phyloP scores from a whole-genome alignment of 2,113 vertebrate species.

The Petromus typicus region DNA sequence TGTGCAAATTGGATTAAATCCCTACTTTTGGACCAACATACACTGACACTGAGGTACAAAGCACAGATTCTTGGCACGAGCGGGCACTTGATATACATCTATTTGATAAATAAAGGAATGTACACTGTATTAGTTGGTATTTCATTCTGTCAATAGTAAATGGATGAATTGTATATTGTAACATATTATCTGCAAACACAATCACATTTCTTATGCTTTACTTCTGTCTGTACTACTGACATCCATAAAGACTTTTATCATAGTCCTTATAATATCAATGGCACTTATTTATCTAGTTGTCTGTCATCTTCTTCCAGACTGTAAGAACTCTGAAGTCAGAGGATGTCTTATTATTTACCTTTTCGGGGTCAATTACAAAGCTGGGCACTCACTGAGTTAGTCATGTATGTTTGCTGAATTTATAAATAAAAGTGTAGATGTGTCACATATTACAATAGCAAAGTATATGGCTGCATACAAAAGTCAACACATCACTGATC shows the following conservation, averaged over 20 bases:
- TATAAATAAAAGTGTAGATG: neutral
- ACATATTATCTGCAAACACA: neutral
- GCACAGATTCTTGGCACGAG: neutral
- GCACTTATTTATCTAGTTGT: neutral
- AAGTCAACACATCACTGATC: slow-evolving; percentile 9
- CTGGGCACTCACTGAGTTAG: neutral
- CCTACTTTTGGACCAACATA: neutral
- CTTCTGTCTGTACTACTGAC: neutral
- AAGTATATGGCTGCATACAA: neutral
- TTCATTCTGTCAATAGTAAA: slow-evolving; percentile 39
- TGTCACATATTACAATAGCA: neutral
- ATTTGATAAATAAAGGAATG: neutral
- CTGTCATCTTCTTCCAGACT: neutral
- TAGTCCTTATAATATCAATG: neutral
- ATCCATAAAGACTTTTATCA: neutral
- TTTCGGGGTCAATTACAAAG: slow-evolving; percentile 10
- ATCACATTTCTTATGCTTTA: neutral
- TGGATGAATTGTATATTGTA: slow-evolving; percentile 8
- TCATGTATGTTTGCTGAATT: neutral
- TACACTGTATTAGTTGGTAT: neutral
- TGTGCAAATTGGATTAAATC: slow-evolving; percentile 16
- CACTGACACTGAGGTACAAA: neutral
- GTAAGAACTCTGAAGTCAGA: slow-evolving; percentile 37
- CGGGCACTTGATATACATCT: slow-evolving; percentile 6
- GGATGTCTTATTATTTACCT: neutral